phyloP scores from a whole-genome alignment of 2,888 invertebrate species.

The Endomychus coccineus region DNA sequence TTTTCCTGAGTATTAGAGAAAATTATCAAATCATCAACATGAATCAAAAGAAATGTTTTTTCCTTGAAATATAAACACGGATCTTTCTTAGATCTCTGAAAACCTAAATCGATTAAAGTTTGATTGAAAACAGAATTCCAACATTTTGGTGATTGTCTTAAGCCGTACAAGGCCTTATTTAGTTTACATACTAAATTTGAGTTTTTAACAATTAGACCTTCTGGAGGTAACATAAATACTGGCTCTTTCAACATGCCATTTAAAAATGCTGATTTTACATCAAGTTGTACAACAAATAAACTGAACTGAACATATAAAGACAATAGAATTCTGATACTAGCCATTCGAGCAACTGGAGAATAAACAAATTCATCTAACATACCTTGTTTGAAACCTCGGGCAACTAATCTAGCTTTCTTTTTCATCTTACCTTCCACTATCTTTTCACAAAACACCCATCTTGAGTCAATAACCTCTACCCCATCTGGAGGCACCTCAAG shows the following conservation, averaged over 20 bases:
- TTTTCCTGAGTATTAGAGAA: too few species aligned
- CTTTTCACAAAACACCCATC: conserved; percentile 21
- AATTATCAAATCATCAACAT: conserved; percentile 20
- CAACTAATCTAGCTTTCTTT: conserved; percentile 23
- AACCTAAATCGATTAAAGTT: conserved; percentile 8
- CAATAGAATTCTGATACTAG: conserved; percentile 19
- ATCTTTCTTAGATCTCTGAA: conserved; percentile 16
- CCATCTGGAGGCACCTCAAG: conserved; percentile 16
- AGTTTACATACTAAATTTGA: conserved; percentile 13
- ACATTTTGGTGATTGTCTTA: conserved; percentile 16
- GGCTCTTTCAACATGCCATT: too few species aligned
- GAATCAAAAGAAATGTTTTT: conserved; percentile 13
- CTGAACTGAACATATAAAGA: conserved; percentile 18
- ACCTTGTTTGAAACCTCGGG: conserved; percentile 22
- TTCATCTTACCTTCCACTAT: conserved; percentile 13
- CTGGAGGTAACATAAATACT: conserved; percentile 14
- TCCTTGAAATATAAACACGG: conserved; percentile 19
- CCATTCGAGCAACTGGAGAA: conserved; percentile 24
- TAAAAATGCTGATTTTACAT: conserved; percentile 19
- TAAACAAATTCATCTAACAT: conserved; percentile 18
- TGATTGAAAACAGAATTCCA: conserved; percentile 13
- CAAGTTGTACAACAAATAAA: conserved; percentile 16
- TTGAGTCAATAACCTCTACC: conserved; percentile 20
- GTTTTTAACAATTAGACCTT: conserved; percentile 9
- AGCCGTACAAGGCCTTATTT: conserved; percentile 15